Evolutionary conservation across 2,888 invertebrate genomes (phyloP).

Genomic region (Apamea sordens): DNA sequence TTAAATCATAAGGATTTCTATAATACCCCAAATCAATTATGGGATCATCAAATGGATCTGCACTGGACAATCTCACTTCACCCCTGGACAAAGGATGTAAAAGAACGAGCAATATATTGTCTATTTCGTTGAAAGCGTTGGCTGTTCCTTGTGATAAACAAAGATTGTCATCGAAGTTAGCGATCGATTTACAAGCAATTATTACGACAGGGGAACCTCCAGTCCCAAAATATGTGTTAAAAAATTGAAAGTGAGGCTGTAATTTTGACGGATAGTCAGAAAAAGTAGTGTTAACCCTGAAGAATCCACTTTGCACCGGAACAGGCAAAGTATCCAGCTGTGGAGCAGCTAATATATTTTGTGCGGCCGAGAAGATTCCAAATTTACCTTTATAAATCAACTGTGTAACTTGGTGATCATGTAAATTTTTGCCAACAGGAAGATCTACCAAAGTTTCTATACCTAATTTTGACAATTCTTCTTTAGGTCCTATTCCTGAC

Average conservation of each 20-base stretch:
- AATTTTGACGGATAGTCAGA: conserved; percentile 45
- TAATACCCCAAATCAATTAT: conserved; percentile 80
- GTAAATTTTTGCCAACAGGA: conserved; percentile 84
- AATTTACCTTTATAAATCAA: conserved; percentile 76
- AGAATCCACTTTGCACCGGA: conserved; percentile 78
- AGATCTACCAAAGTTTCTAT: conserved; percentile 78
- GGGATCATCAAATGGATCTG: conserved; percentile 79
- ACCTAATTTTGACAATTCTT: conserved; percentile 73
- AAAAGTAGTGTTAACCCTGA: conserved; percentile 70
- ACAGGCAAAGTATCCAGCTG: conserved; percentile 74
- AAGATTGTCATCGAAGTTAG: conserved; percentile 70
- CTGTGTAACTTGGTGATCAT: conserved; percentile 78
- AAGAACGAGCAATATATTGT: conserved; percentile 71
- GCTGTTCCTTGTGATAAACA: conserved; percentile 75
- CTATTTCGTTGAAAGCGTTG: conserved; percentile 77
- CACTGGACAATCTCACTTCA: conserved; percentile 77
- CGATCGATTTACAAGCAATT: conserved; percentile 69
- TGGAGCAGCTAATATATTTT: conserved; percentile 68
- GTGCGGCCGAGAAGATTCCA: conserved; percentile 79
- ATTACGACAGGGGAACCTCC: conserved; percentile 72
- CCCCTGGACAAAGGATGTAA: conserved; percentile 83
- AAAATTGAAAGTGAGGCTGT: conserved; percentile 82
- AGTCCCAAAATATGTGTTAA: conserved; percentile 80
- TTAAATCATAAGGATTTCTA: conserved; percentile 76
- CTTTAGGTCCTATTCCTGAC: conserved; percentile 82